Conservation (phyloP, 2,797 vertebrate species). For the Vultur gryphus region DNA sequence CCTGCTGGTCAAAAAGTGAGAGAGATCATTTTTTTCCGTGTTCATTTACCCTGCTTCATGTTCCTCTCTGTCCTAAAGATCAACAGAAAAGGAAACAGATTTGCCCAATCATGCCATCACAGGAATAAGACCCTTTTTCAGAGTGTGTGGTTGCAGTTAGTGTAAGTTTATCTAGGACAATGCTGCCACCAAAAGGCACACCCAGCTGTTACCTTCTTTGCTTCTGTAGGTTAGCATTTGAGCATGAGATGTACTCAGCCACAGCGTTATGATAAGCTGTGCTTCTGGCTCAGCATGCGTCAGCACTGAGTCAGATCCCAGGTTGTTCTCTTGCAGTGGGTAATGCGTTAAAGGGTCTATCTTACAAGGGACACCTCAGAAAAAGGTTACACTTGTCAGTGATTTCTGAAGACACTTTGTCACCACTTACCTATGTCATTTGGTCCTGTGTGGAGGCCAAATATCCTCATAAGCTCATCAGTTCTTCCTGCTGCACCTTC, state of each 20-base stretch:
- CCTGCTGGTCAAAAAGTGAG: neutral
- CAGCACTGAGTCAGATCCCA: neutral
- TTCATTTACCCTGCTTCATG: neutral
- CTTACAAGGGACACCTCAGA: neutral
- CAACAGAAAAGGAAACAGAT: neutral
- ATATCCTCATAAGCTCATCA: neutral
- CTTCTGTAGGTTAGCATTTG: neutral
- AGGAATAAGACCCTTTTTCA: neutral
- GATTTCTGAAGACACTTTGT: neutral
- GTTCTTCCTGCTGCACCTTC: neutral
- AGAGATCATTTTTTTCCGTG: neutral
- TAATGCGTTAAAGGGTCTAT: neutral
- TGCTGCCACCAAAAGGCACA: slow-evolving; percentile 60
- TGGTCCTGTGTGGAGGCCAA: neutral
- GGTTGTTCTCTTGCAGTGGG: neutral
- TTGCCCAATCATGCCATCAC: neutral
- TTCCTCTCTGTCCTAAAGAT: neutral
- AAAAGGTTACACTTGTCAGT: neutral
- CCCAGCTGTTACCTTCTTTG: neutral
- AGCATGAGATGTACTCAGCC: neutral
- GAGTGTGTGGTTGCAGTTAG: neutral
- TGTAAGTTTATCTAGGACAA: neutral
- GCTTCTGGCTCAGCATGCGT: neutral
- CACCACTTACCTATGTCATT: neutral
- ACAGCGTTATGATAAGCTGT: neutral